These are phyloP conservation scores for Microplitis deprimator DNA, from an alignment of 2,888 invertebrate genomes.

Conservation along the genomic window DNA sequence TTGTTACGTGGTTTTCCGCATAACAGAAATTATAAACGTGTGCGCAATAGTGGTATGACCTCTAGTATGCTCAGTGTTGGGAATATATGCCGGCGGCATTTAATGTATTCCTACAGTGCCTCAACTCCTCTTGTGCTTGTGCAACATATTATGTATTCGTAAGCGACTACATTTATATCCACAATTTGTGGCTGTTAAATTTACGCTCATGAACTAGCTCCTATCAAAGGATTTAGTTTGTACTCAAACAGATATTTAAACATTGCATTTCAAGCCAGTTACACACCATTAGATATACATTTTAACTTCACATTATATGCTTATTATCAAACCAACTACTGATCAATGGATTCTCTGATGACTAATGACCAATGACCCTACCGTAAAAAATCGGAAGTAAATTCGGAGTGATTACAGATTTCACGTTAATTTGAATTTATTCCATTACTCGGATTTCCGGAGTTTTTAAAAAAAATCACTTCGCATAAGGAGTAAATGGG, in stretches of 20 bases:
- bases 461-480: too few relatives aligned
- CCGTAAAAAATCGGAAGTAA: too few relatives aligned
- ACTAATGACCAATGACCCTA: too few relatives aligned
- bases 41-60: slow-evolving; percentile 8
- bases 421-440: too few relatives aligned
- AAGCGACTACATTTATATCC: slow-evolving; percentile 52
- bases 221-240: slow-evolving; percentile 48
- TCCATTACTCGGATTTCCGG: too few relatives aligned
- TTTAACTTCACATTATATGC: too few relatives aligned
- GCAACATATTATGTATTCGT: slow-evolving; percentile 46
- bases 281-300: background rate
- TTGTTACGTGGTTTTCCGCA: slow-evolving; percentile 35
- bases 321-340: too few relatives aligned
- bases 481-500: too few relatives aligned
- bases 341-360: too few relatives aligned
- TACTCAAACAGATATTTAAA: background rate
- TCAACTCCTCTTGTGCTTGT: background rate
- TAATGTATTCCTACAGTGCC: slow-evolving; percentile 50
- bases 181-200: slow-evolving; percentile 52
- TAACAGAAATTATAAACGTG: slow-evolving; percentile 28
- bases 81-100: slow-evolving; percentile 10
- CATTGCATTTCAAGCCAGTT: background rate
- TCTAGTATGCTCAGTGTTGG: slow-evolving; percentile 13
- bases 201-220: slow-evolving; percentile 52
- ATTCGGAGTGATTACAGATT: too few relatives aligned